Base-by-base conservation (phyloP, 2,888 invertebrate genomes). In the Lydus trimaculatus region DNA sequence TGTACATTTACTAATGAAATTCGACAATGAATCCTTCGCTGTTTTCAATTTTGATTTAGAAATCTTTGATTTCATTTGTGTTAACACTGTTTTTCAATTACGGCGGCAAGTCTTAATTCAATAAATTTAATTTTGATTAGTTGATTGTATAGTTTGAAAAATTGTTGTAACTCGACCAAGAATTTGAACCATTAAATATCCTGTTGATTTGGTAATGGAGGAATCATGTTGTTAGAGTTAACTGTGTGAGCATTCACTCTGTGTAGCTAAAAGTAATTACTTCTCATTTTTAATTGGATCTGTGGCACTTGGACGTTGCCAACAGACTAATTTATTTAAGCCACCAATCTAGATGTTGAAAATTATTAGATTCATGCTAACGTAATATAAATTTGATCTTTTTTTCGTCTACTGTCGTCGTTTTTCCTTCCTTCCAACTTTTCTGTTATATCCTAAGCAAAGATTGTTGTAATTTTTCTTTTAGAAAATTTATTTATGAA, bases 201-300 rank as follows among this genome's bases (percentile, higher is more conserved):
- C 20, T 48, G 48, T 48, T 48, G 48, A 48, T 48, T 48, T 48
- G 48, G 48, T 48, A 48, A 48, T 48, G 48, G 48, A 48, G 20
- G 48, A 48, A 48, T 48, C 48, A 20, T 48, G 48, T 48, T 48
- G 48, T 48, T 48, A 20, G 9, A 20, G 48, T n/a, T n/a, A 2
- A 11, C 8, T 20, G 8, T 17, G 43, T 13, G 20, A 48, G 20
- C 48, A 48, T 48, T 48, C 48, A 17, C n/a, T 20, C 20, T 20
- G 48, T 9, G 48, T 48, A 20, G 48, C 48, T 48, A 68, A 58
- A 64, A 68, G 65, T 68, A 68, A 68, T 68, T 68, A 68, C 68
- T 61, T 62, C 62, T 65, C 68, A 68, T 68, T 68, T 68, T 65
- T 68, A 68, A 68, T 68, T 65, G 68, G 64, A 65, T 68, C 65